Evolutionary conservation across 2,888 invertebrate genomes (phyloP).

Genomic region (Agonopterix arenella): DNA sequence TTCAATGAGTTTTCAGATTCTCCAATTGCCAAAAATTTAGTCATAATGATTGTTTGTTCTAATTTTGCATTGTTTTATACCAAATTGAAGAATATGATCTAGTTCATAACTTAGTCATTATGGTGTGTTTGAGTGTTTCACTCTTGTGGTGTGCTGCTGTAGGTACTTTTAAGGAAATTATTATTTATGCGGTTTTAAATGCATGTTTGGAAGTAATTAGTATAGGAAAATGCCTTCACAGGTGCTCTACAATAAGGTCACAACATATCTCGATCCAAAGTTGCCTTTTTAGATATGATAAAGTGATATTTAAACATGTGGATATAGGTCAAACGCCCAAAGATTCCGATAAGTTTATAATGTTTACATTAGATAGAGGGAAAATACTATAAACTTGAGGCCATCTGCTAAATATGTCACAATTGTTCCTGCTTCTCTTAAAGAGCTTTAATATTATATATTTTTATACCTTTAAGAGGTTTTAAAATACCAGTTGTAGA

Average conservation of each 20-base stretch:
- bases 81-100: slow-evolving; percentile 63
- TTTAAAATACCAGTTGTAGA: slow-evolving; percentile 39
- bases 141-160: slow-evolving; percentile 66
- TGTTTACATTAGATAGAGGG: slow-evolving; percentile 58
- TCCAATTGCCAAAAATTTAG: slow-evolving; percentile 75
- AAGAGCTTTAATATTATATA: slow-evolving; percentile 54
- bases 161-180: slow-evolving; percentile 58
- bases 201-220: slow-evolving; percentile 61
- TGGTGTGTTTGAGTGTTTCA: slow-evolving; percentile 64
- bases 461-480: slow-evolving; percentile 41
- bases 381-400: slow-evolving; percentile 41
- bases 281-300: slow-evolving; percentile 75
- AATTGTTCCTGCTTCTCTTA: slow-evolving; percentile 44
- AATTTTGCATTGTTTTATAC: slow-evolving; percentile 56
- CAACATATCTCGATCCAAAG: slow-evolving; percentile 70
- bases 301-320: slow-evolving; percentile 60
- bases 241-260: slow-evolving; percentile 71
- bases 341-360: slow-evolving; percentile 53
- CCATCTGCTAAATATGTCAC: slow-evolving; percentile 34
- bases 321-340: slow-evolving; percentile 63
- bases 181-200: slow-evolving; percentile 53
- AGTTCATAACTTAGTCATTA: slow-evolving; percentile 74
- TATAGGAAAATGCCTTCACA: slow-evolving; percentile 59
- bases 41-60: slow-evolving; percentile 56
- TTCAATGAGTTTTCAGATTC: slow-evolving; percentile 56